Base-by-base conservation (phyloP, 2,888 invertebrate genomes). In the Congeria kusceri region DNA sequence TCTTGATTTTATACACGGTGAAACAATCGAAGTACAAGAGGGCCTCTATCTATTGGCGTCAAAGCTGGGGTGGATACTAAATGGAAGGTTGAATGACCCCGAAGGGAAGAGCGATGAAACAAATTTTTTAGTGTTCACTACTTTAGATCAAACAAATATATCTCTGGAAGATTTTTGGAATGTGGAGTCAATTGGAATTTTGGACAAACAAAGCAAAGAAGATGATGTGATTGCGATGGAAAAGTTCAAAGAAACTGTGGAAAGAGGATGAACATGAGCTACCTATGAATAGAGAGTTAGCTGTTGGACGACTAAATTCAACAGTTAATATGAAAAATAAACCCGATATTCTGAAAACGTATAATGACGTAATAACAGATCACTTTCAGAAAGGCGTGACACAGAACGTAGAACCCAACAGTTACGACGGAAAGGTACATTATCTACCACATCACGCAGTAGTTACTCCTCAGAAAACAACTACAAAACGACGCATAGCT, bases 31-130 rank as follows among this genome's bases (percentile, higher is more conserved):
- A 64, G n/a, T 78, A 18, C 64, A 73, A 59, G 28, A 46, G 23
- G 73, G 77, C 5, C 56, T 80, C 4, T 76, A 80, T 32, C 46
- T 76, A 15, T 47, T 80, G 0, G 27, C 46, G 18, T 76, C 80
- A 18, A 76, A 71, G 53, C 53, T 79, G 1, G 74, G 80, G 9
- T 75, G 75, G 80, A 80, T 80, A 28, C 25, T 71, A 1, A 71
- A 58, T 27, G 67, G 67, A 9, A 46, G 74, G 23, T 67, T 66
- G 44, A 39, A 28, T 9, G 68, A 68, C 5, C 44, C 61, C n/a
- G n/a, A 29, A 2, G 27, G 39, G 32, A 29, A 56, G 13, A 18
- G 20, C 11, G n/a, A 18, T 28, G 56, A 70, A 23, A 1, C 70
- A 39, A 70, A 27, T 53, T 23, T 70, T 5, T 28, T 70, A 0